A percentile compares a stretch with the other conserved stretches of the same genome.
These are phyloP conservation scores for Beris morrisii DNA, from an alignment of 2,888 invertebrate genomes.

Conservation along the genomic window DNA sequence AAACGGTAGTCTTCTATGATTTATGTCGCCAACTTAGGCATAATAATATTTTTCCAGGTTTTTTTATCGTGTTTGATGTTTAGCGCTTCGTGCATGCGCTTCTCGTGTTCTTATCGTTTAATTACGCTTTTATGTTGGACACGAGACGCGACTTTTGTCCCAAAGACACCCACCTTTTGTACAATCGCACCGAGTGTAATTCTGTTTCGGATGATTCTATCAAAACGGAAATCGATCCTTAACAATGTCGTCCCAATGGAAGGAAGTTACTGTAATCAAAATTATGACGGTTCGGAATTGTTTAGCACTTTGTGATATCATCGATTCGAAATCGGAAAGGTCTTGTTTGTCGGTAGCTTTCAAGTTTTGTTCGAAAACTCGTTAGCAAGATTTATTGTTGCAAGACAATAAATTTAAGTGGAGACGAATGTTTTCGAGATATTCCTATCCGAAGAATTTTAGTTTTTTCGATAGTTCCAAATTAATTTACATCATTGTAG, in stretches of 20 bases:
- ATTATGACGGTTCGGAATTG: slow-evolving; percentile 16
- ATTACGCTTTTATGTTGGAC: slow-evolving; percentile 3
- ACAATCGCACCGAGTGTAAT: background rate
- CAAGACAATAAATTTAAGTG: slow-evolving; percentile 31
- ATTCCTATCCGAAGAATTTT: no score
- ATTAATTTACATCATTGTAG: no score
- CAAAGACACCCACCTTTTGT: background rate
- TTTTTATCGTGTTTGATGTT: no score
- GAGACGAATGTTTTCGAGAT: slow-evolving; percentile 20
- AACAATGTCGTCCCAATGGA: background rate
- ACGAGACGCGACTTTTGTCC: background rate
- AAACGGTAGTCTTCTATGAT: slow-evolving; percentile 10
- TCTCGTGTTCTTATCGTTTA: background rate
- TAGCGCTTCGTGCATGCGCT: background rate
- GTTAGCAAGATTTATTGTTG: slow-evolving; percentile 30
- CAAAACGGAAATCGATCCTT: slow-evolving; percentile 15
- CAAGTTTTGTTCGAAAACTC: slow-evolving; percentile 24
- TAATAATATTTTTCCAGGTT: no score
- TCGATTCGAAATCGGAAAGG: slow-evolving; percentile 5
- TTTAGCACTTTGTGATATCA: slow-evolving; percentile 25
- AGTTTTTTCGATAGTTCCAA: no score
- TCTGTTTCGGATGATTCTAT: background rate
- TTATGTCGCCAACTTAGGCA: background rate
- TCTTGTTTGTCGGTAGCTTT: slow-evolving; percentile 25
- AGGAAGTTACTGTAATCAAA: slow-evolving; percentile 31